A percentile compares a stretch with the other conserved stretches of the same genome.
phyloP scores from a whole-genome alignment of 2,888 invertebrate genomes.

The Phasia obesa region DNA sequence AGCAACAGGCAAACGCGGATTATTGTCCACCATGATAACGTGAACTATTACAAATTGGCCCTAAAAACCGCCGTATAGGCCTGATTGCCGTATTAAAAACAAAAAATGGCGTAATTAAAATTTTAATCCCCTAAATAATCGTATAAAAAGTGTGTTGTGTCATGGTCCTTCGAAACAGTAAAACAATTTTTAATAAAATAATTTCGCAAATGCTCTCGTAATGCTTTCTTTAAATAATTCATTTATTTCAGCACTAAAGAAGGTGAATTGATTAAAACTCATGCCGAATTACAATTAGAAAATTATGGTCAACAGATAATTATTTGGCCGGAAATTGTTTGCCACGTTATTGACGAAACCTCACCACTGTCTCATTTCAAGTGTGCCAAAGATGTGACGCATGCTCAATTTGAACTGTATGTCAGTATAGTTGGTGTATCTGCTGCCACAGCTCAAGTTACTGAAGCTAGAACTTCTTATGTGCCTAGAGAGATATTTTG shows the following conservation, averaged over 20 bases:
- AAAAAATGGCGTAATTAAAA: too few relatives aligned
- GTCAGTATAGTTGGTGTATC: conserved; percentile 92
- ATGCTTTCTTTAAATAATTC: background rate
- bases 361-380: conserved; percentile 92
- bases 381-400: conserved; percentile 88
- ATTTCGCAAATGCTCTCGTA: too few relatives aligned
- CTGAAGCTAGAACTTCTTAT: conserved; percentile 90
- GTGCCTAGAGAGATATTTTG: conserved; percentile 91
- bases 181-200: background rate
- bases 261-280: conserved; percentile 89
- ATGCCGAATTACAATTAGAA: conserved; percentile 87
- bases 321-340: conserved; percentile 94
- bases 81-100: too few relatives aligned
- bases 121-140: too few relatives aligned
- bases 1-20: too few relatives aligned
- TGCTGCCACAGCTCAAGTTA: conserved; percentile 88
- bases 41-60: too few relatives aligned
- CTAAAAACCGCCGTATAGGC: too few relatives aligned
- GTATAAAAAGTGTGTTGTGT: too few relatives aligned
- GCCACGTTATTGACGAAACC: conserved; percentile 89
- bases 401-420: conserved; percentile 90
- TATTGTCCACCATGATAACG: too few relatives aligned
- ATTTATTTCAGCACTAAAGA: conserved; percentile 83
- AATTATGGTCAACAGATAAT: conserved; percentile 86
- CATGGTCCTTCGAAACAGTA: too few relatives aligned